Percentiles rank a stretch among this genome's conserved stretches.
phyloP scores from a whole-genome alignment of 2,113 vertebrate genomes.

The Elaphurus davidianus region DNA sequence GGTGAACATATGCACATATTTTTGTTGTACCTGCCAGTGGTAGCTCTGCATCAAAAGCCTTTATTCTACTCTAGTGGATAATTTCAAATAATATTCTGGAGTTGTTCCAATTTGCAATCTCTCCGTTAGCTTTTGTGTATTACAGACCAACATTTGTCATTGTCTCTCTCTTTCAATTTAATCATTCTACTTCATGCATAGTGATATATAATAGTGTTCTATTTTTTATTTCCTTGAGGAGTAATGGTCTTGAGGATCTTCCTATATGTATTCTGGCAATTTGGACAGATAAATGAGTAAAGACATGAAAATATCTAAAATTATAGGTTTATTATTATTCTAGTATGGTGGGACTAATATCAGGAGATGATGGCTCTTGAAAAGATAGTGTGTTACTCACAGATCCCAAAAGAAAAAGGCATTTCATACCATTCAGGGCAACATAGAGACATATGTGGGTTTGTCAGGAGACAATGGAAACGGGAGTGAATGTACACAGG shows the following conservation, averaged over 20 bases:
- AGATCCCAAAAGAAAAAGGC: neutral
- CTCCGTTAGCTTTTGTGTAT: neutral
- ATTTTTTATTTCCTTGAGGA: neutral
- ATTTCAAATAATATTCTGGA: neutral
- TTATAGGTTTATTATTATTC: neutral
- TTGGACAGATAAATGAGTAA: neutral
- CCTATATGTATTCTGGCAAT: neutral
- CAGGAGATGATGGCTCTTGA: neutral
- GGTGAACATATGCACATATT: neutral
- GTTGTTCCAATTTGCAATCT: neutral
- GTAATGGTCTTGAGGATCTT: neutral
- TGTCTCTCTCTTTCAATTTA: neutral
- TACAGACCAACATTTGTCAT: neutral
- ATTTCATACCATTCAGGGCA: neutral
- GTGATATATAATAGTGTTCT: neutral
- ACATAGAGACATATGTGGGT: neutral
- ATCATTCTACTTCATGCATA: neutral
- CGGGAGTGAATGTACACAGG: too few relatives aligned
- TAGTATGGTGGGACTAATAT: neutral
- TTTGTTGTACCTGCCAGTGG: neutral
- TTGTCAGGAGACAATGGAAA: neutral
- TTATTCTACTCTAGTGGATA: neutral
- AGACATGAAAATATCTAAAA: neutral
- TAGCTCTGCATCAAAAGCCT: neutral
- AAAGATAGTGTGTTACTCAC: neutral